Conservation (phyloP, 2,113 vertebrate species). For the Rhizomys pruinosus region DNA sequence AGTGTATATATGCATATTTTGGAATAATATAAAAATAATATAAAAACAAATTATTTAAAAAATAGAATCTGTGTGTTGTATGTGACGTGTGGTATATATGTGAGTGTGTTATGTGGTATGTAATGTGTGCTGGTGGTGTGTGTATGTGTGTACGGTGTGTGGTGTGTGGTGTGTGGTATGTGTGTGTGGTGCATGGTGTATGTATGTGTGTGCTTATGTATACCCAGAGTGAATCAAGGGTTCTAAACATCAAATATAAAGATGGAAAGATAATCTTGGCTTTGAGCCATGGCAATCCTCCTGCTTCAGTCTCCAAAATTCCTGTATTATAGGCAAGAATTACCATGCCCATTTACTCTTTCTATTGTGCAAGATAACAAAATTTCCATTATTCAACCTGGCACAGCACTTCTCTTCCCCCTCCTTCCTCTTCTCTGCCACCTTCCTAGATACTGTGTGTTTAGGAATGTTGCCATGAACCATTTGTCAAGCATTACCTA, state of each 20-base stretch:
- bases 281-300: not conserved
- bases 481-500: not conserved
- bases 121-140: no score
- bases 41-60: no score
- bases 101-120: no score
- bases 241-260: not conserved
- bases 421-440: not conserved
- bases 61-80: no score
- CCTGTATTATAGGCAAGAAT: not conserved
- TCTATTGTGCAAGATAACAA: not conserved
- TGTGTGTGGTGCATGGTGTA: not conserved
- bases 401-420: not conserved
- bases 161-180: no score
- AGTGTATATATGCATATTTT: no score
- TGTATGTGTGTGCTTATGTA: no score
- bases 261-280: not conserved
- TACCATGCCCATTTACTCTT: not conserved
- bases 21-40: no score
- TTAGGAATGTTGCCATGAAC: not conserved
- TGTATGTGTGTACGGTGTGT: no score
- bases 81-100: no score
- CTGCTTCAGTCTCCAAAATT: not conserved
- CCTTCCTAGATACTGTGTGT: not conserved
- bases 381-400: not conserved
- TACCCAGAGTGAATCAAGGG: not conserved